Base-by-base conservation (phyloP, 2,797 vertebrate genomes). In the Danionella dracula region DNA sequence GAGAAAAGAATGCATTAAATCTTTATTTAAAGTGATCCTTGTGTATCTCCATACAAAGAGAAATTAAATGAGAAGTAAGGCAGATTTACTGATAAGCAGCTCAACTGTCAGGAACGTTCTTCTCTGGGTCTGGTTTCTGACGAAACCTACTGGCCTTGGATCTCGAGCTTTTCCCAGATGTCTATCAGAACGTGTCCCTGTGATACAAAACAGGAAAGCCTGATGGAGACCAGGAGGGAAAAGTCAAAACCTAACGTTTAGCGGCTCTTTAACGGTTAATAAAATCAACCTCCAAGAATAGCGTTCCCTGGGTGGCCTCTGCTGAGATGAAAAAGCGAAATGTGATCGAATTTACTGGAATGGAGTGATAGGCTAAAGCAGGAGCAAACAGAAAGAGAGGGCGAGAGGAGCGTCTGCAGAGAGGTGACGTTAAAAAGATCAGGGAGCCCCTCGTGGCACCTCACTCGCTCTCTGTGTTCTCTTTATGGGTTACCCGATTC, bases 401-500 rank as follows among this genome's bases (percentile, higher is more conserved):
- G 5, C 27, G 34, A 56, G 49, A 60, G 74, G 49, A 58, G 49
- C 10, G 60, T 16, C 45, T 57, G 64, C 46, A 49, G 46, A 65
- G 71, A 69, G 65, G 70, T 41, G 34, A 58, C 59, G 66, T 69
- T 67, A 54, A 67, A 75, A 73, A 62, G 62, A 70, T 56, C 45
- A 64, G 53, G 34, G 32, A 57, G 62, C 66, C 55, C 17, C 65
- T 76, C 74, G 77, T 48, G 70, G 79, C 80, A 78, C 54, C 55
- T 37, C 57, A 16, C 41, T 44, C 38, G 29, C 37, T 59, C 31
- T 21, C 53, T 8, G 54, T 65, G 35, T 37, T n/a, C 38, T 46
- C 61, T 50, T 53, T 56, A 68, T 51, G 87, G 91, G 94, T 91
- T 90, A 97, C 88, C 89, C 83, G 91, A 96, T 92, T 93, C 93